Conservation (phyloP, 2,888 invertebrate genomes). For the Dryococelus australis region DNA sequence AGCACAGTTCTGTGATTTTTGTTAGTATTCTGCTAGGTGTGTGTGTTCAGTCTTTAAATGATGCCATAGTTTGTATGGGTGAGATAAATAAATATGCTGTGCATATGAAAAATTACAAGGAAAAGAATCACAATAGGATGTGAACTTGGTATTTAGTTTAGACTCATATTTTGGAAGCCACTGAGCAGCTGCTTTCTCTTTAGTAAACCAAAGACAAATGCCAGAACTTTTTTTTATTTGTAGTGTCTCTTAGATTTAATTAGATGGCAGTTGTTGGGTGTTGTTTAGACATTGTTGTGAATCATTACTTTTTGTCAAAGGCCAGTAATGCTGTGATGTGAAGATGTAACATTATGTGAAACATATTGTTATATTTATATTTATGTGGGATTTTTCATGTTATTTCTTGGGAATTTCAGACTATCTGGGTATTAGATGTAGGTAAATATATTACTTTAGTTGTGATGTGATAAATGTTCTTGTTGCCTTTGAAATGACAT, state of each 20-base stretch:
- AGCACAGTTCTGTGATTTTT: too few relatives aligned
- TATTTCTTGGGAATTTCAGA: not conserved
- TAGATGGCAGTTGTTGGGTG: not conserved
- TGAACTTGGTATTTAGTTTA: not conserved
- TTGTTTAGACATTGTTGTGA: not conserved
- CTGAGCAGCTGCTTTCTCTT: not conserved
- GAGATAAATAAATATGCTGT: not conserved
- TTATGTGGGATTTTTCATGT: slow-evolving; percentile 8
- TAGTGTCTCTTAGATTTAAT: not conserved
- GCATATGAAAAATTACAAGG: not conserved
- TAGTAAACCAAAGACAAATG: not conserved
- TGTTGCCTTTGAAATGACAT: not conserved
- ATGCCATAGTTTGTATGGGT: slow-evolving; percentile 7
- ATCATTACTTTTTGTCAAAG: not conserved
- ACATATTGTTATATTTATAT: slow-evolving; percentile 3
- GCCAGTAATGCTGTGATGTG: slow-evolving; percentile 3
- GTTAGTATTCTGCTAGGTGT: not conserved
- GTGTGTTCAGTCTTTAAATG: not conserved
- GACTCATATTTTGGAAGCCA: not conserved
- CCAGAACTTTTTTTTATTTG: not conserved
- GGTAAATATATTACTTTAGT: not conserved
- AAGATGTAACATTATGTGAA: not conserved
- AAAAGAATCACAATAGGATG: not conserved
- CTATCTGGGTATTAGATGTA: not conserved
- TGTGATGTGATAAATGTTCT: not conserved